Evolutionary conservation across 2,113 vertebrate species (phyloP).

Genomic region (Falco punctatus): DNA sequence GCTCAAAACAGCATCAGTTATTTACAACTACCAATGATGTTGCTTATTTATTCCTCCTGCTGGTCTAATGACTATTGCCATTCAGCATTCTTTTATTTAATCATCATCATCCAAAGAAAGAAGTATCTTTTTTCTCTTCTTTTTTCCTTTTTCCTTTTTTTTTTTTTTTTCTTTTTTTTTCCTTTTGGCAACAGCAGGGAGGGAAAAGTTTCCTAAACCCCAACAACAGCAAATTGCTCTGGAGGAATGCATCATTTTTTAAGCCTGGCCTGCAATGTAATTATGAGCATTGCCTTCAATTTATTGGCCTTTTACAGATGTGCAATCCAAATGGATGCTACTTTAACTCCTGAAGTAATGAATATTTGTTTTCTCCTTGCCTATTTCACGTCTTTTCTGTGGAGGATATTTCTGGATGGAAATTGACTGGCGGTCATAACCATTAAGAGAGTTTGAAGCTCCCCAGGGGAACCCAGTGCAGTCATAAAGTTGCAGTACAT

Average conservation of each 20-base stretch:
- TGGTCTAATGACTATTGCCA: conserved; percentile 55
- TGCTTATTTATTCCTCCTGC: conserved; percentile 55
- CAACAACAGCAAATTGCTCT: conserved; percentile 31
- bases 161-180: not conserved
- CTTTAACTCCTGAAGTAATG: conserved; percentile 56
- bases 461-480: not conserved
- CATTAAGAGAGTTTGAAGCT: conserved; percentile 58
- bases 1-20: conserved; percentile 35
- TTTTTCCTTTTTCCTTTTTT: not conserved
- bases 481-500: conserved; percentile 42
- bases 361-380: conserved; percentile 56
- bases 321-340: conserved; percentile 27
- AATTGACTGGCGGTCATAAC: conserved; percentile 58
- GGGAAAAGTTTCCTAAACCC: conserved; percentile 31
- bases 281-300: conserved; percentile 32
- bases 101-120: conserved; percentile 50
- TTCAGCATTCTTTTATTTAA: conserved; percentile 56
- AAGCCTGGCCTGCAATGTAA: conserved; percentile 11
- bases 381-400: conserved; percentile 40
- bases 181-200: not conserved
- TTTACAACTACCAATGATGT: conserved; percentile 57
- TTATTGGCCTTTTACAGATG: conserved; percentile 63
- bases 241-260: conserved; percentile 28
- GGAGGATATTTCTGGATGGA: conserved; percentile 55
- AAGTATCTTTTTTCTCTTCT: not conserved